phyloP scores from a whole-genome alignment of 2,113 vertebrate species.

The Pandion haliaetus region DNA sequence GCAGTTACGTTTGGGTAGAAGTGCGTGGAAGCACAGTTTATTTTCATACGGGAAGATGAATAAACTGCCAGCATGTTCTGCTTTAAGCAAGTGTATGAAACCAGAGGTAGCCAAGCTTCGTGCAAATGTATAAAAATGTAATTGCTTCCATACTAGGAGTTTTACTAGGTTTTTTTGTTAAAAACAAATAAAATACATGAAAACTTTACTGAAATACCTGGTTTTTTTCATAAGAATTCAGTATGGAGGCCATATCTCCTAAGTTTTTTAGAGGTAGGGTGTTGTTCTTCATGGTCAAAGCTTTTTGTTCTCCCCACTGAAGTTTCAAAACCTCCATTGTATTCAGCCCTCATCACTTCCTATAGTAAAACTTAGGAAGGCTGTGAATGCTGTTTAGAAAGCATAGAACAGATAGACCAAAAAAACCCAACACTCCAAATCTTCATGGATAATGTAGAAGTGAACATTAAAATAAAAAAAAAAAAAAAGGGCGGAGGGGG shows the following conservation, averaged over 20 bases:
- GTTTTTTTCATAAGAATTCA: not conserved
- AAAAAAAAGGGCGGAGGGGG: fast-evolving
- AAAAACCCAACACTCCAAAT: not conserved
- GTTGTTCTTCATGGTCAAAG: not conserved
- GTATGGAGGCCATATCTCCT: not conserved
- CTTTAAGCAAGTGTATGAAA: not conserved
- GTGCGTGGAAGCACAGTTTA: not conserved
- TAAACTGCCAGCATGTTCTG: constrained; percentile 9
- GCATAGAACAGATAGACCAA: not conserved
- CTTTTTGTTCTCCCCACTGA: not conserved
- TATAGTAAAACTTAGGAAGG: not conserved
- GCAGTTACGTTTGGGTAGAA: constrained; percentile 2
- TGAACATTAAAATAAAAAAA: not conserved
- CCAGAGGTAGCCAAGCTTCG: constrained; percentile 28
- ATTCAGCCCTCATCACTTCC: not conserved
- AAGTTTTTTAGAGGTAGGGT: not conserved
- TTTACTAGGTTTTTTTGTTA: not conserved
- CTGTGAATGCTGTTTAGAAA: not conserved
- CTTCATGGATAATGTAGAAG: not conserved
- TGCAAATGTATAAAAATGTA: not conserved
- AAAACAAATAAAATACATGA: not conserved
- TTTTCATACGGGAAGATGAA: constrained; percentile 18
- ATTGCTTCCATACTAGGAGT: not conserved
- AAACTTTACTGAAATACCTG: not conserved
- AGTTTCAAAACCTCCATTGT: not conserved